Evolutionary conservation across 2,888 invertebrate species (phyloP).

Genomic region (Bombylius major): DNA sequence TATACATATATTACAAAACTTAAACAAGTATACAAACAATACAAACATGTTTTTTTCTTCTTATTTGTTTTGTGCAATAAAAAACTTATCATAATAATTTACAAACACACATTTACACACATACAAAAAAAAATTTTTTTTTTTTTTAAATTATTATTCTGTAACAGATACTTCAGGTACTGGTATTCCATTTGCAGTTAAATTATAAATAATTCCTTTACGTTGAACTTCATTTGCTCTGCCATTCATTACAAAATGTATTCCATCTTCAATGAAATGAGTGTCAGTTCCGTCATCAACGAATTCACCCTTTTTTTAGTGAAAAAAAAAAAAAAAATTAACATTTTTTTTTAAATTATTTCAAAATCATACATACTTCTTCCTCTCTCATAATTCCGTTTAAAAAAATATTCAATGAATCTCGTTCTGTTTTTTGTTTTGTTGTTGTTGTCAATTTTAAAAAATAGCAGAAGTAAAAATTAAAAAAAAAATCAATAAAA

Average conservation of each 20-base stretch:
- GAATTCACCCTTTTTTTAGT: slow-evolving; percentile 54
- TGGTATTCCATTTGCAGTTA: slow-evolving; percentile 40
- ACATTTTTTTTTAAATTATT: background rate
- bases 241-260: slow-evolving; percentile 30
- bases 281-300: slow-evolving; percentile 77
- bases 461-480: background rate
- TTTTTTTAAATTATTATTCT: background rate
- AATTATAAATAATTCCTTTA: slow-evolving; percentile 46
- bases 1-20: too few species aligned
- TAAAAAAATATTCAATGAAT: slow-evolving; percentile 30
- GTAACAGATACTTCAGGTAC: slow-evolving; percentile 22
- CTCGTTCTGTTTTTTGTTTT: slow-evolving; percentile 41
- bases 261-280: slow-evolving; percentile 42
- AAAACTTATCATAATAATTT: too few species aligned
- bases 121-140: background rate
- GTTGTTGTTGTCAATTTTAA: too few species aligned
- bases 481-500: background rate
- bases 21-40: too few species aligned
- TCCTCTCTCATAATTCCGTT: slow-evolving; percentile 31
- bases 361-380: slow-evolving; percentile 20
- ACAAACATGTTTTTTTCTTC: too few species aligned
- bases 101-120: too few species aligned
- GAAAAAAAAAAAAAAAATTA: slow-evolving; percentile 24
- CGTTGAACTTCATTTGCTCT: slow-evolving; percentile 34
- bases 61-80: too few species aligned